Conservation (phyloP, 2,113 vertebrate species). For the Hippocampus guttulatus region DNA sequence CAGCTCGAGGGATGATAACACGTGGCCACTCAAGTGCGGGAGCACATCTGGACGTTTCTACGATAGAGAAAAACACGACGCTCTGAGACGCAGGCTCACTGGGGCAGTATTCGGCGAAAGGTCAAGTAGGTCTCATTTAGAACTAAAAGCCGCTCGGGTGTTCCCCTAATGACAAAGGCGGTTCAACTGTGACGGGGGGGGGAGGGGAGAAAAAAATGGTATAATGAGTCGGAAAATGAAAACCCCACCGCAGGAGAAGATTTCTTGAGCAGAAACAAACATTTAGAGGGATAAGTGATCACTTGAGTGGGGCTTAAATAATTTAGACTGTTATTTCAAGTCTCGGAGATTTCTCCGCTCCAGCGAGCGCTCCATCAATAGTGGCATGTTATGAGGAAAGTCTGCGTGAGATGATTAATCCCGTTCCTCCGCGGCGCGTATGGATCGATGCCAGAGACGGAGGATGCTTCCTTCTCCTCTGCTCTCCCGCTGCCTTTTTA, state of each 20-base stretch:
- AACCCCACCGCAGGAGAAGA: neutral
- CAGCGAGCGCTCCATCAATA: slow-evolving; percentile 36
- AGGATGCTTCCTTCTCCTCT: slow-evolving; percentile 23
- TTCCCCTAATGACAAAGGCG: slow-evolving; percentile 15
- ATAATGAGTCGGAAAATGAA: slow-evolving; percentile 18
- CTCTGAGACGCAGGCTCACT: slow-evolving; percentile 14
- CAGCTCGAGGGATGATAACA: slow-evolving; percentile 36
- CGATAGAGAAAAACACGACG: slow-evolving; percentile 27
- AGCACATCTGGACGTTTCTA: slow-evolving; percentile 8
- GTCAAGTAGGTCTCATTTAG: slow-evolving; percentile 50
- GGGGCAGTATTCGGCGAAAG: slow-evolving; percentile 47
- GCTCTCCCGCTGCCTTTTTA: slow-evolving; percentile 28
- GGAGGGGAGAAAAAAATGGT: slow-evolving; percentile 11
- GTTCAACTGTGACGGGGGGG: slow-evolving; percentile 7
- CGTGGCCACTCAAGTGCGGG: slow-evolving; percentile 14
- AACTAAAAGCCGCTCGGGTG: neutral
- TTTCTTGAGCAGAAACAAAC: slow-evolving; percentile 18
- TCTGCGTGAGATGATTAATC: slow-evolving; percentile 52
- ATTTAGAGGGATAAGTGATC: slow-evolving; percentile 1
- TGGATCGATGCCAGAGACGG: slow-evolving; percentile 34
- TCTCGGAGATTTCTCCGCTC: slow-evolving; percentile 15
- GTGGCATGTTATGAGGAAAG: slow-evolving; percentile 32
- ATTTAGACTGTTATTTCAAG: slow-evolving; percentile 25
- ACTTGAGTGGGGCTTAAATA: slow-evolving; percentile 21
- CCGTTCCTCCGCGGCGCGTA: slow-evolving; percentile 31